phyloP scores from a whole-genome alignment of 2,888 invertebrate genomes.

The Ophion slaviceki region DNA sequence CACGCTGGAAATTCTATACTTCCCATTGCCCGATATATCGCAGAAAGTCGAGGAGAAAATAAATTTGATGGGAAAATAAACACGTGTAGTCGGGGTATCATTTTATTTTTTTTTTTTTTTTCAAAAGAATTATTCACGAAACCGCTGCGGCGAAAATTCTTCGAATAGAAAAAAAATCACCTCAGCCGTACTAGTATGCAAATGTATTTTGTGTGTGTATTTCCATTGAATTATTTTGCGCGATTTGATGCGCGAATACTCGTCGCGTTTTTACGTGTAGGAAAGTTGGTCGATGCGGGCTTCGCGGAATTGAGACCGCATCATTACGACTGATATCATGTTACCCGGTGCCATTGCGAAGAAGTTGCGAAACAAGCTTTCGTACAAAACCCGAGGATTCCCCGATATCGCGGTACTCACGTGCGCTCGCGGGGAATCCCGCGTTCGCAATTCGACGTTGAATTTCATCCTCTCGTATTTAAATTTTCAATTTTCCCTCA shows the following conservation, averaged over 20 bases:
- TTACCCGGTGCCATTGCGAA: slow-evolving; percentile 13
- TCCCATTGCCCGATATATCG: too few relatives aligned
- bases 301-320: slow-evolving; percentile 13
- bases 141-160: too few relatives aligned
- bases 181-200: too few relatives aligned
- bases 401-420: background rate
- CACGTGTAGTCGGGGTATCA: too few relatives aligned
- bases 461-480: background rate
- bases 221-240: too few relatives aligned
- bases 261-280: background rate
- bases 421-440: slow-evolving; percentile 14
- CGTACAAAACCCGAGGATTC: background rate
- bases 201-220: too few relatives aligned
- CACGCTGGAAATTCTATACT: too few relatives aligned
- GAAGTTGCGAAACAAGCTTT: slow-evolving; percentile 20
- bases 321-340: slow-evolving; percentile 30
- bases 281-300: background rate
- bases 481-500: slow-evolving; percentile 2
- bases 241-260: background rate
- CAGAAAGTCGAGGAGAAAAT: too few relatives aligned
- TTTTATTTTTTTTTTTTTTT: too few relatives aligned
- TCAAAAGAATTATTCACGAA: too few relatives aligned
- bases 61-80: too few relatives aligned
- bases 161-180: too few relatives aligned
- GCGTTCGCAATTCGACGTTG: background rate